Evolutionary conservation across 2,888 invertebrate genomes (phyloP), one percentile per base, ranked within the genome.

Genomic region (Amiota mariae): DNA sequence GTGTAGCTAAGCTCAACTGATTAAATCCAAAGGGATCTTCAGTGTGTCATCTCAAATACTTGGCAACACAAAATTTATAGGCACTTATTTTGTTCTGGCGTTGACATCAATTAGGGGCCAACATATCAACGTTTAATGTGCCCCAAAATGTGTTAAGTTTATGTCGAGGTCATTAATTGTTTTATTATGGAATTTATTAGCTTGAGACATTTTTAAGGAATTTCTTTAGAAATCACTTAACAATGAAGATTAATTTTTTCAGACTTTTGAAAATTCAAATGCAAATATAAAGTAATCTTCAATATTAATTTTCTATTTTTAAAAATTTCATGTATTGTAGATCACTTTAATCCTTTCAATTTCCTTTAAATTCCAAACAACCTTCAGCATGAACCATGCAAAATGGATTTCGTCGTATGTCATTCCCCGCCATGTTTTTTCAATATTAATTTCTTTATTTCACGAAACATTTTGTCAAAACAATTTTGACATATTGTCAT

Each of bases 381-480:
- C 20, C 57, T 59, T 15, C 8, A 59, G 20, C 20, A 13, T 54
- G 6, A 36, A 36, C 36, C 36, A 36, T 36, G 36, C 36, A 36
- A 9, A 54, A n/a, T 54, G n/a, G n/a, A 54, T 59, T 20, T 59
- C 59, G 59, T 12, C 59, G 8, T 24, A n/a, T 20, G 11, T 59
- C 15, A 20, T 59, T 18, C 8, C 11, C 36, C 13, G 63, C 67
- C 20, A 48, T 54, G 24, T n/a, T 68, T 18, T 24, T 8, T 13
- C 47, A 8, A 54, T 68, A 36, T 36, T 2, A 54, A 54, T 51
- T 68, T 68, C 51, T 54, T 24, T 68, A 9, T 12, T 51, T 18
- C 67, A 51, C 51, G 54, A 51, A 68, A 68, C 54, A 51, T 54
- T 68, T 68, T 36, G 67, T 51, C 67, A 68, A 68, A 48, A 54